A percentile compares a stretch with the other conserved stretches of the same genome.
Conservation (phyloP, 2,113 vertebrate species). For the Puma concolor region DNA sequence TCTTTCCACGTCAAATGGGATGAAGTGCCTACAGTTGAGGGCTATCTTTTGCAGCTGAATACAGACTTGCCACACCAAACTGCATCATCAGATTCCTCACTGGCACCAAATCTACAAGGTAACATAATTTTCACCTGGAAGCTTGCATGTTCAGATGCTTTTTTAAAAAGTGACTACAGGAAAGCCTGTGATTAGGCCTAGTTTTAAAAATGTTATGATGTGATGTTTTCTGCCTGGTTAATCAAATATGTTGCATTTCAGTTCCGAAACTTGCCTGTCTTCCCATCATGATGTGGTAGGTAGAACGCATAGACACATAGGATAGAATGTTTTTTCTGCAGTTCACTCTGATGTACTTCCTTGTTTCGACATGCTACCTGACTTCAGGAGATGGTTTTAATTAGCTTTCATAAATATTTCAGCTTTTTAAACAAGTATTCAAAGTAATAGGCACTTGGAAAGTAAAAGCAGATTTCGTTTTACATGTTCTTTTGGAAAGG, state of each 20-base stretch:
- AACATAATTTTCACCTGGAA: constrained; percentile 35
- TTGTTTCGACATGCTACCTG: not conserved
- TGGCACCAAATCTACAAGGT: constrained; percentile 83
- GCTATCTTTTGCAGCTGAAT: constrained; percentile 95
- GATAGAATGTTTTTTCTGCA: not conserved
- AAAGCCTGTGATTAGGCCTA: not conserved
- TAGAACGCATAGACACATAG: not conserved
- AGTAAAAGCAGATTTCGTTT: constrained; percentile 58
- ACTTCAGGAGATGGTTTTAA: constrained; percentile 33
- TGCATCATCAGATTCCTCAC: constrained; percentile 68
- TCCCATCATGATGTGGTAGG: not conserved
- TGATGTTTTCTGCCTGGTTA: not conserved
- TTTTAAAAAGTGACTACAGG: not conserved
- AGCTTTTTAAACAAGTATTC: constrained; percentile 2
- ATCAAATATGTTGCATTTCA: not conserved
- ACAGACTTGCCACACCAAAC: constrained; percentile 83
- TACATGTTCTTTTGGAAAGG: not conserved
- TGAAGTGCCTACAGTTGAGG: constrained; percentile 94
- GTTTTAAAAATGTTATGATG: constrained; percentile 3
- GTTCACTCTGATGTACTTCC: constrained; percentile 28
- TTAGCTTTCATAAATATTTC: constrained; percentile 55
- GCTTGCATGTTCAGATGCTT: not conserved
- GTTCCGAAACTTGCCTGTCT: not conserved
- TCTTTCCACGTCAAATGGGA: constrained; percentile 98
- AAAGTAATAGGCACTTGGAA: constrained; percentile 30